Evolutionary conservation across 2,113 vertebrate species (phyloP).

Genomic region (Taxidea taxus): DNA sequence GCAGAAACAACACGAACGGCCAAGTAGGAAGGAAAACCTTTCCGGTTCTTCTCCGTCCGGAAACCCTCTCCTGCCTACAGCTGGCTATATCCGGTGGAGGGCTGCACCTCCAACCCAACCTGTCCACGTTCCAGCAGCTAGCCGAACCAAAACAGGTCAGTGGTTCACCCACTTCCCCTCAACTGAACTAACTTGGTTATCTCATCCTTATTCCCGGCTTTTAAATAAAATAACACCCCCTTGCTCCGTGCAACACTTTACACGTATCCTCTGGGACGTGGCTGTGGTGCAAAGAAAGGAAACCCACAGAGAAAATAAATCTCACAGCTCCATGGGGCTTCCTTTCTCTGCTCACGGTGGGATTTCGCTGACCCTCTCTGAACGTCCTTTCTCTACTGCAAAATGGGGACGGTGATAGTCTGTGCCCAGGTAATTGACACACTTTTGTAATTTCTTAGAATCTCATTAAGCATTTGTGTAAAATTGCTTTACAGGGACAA

Average conservation of each 20-base stretch:
- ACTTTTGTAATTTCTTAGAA: neutral
- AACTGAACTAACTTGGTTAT: neutral
- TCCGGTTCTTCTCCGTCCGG: rapidly evolving
- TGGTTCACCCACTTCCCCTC: neutral
- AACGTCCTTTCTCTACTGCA: neutral
- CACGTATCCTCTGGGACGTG: neutral
- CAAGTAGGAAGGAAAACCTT: neutral
- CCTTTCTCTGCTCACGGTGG: neutral
- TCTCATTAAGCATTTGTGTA: neutral
- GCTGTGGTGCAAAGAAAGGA: neutral
- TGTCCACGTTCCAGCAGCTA: rapidly evolving
- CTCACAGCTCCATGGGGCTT: neutral
- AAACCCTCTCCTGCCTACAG: neutral
- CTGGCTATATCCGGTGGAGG: neutral
- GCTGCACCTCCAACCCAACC: neutral
- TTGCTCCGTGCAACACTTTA: neutral
- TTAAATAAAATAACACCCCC: neutral
- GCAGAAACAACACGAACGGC: neutral
- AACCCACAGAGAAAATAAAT: neutral
- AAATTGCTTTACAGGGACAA: neutral
- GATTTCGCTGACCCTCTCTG: neutral
- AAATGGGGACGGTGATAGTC: neutral
- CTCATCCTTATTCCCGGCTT: neutral
- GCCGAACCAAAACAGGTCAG: neutral
- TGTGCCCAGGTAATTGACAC: no score